A percentile compares a stretch with the other conserved stretches of the same genome.
These are phyloP conservation scores for Galago senegalensis DNA, from an alignment of 2,797 vertebrate species.

Conservation along the genomic window DNA sequence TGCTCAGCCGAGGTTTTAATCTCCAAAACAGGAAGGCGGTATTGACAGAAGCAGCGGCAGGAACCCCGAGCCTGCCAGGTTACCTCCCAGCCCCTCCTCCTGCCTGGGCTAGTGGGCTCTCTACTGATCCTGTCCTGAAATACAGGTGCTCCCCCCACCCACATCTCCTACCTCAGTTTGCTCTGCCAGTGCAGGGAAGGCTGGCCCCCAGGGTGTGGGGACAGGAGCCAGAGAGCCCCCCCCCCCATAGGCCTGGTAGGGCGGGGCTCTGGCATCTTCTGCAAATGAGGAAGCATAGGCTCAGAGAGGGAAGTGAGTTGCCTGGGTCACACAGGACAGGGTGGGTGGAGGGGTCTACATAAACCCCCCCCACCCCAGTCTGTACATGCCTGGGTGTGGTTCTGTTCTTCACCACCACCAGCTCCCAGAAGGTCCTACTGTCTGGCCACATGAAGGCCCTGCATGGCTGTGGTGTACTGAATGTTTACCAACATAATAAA, in stretches of 20 bases:
- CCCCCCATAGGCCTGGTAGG: neutral
- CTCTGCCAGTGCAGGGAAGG: neutral
- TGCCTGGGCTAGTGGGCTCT: neutral
- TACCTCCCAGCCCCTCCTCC: neutral
- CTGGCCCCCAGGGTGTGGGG: neutral
- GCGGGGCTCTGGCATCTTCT: neutral
- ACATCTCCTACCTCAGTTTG: fast-evolving
- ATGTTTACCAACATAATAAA: fast-evolving
- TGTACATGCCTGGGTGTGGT: neutral
- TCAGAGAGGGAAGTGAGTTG: slow-evolving; percentile 47
- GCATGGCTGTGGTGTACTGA: fast-evolving
- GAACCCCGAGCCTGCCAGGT: slow-evolving; percentile 57
- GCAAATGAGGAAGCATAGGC: slow-evolving; percentile 64
- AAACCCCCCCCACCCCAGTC: neutral
- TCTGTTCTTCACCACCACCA: too few relatives aligned
- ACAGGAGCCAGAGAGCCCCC: neutral
- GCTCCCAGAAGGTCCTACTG: too few relatives aligned
- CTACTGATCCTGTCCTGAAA: neutral
- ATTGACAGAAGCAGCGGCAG: slow-evolving; percentile 76
- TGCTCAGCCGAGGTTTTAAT: slow-evolving; percentile 74
- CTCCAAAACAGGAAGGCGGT: slow-evolving; percentile 83
- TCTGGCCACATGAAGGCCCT: neutral
- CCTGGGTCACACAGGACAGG: neutral
- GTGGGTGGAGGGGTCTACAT: too few relatives aligned
- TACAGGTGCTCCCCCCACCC: neutral